phyloP scores from a whole-genome alignment of 2,113 vertebrate genomes.

The Aepyceros melampus region DNA sequence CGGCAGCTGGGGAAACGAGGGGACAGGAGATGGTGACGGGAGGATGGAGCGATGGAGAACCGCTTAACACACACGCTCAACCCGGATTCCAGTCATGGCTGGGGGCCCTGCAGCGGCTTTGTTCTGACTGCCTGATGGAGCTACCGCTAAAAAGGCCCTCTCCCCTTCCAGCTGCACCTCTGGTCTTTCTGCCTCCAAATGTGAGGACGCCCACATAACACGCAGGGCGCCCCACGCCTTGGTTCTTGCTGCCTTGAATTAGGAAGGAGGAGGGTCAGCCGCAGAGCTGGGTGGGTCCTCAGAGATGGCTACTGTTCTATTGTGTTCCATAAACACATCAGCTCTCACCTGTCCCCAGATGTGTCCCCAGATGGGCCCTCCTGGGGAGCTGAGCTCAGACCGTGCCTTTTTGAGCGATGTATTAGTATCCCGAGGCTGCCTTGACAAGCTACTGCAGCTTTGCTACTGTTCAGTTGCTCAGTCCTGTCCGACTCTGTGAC shows the following conservation, averaged over 20 bases:
- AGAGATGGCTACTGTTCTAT: not conserved
- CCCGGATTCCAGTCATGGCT: rapidly evolving
- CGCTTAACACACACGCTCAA: not conserved
- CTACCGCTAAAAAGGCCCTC: not conserved
- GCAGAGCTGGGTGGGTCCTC: rapidly evolving
- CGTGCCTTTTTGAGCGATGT: not conserved
- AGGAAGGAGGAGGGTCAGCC: not conserved
- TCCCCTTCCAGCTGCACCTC: not conserved
- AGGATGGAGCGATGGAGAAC: not conserved
- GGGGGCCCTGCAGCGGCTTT: not conserved
- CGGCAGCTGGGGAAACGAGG: not conserved
- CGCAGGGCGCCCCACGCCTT: rapidly evolving
- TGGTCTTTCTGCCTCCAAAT: not conserved
- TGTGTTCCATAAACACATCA: no score
- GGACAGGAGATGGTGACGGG: rapidly evolving
- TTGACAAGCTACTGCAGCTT: no score
- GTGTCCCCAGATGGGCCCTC: no score
- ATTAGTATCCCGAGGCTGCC: not conserved
- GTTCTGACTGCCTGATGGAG: not conserved
- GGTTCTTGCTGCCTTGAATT: no score
- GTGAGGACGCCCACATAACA: rapidly evolving
- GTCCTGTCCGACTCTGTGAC: not conserved
- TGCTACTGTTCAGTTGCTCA: not conserved
- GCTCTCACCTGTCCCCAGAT: not conserved
- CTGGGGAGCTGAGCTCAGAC: not conserved